These are phyloP conservation scores for Troides helena DNA, from an alignment of 2,888 invertebrate genomes.

Conservation along the genomic window DNA sequence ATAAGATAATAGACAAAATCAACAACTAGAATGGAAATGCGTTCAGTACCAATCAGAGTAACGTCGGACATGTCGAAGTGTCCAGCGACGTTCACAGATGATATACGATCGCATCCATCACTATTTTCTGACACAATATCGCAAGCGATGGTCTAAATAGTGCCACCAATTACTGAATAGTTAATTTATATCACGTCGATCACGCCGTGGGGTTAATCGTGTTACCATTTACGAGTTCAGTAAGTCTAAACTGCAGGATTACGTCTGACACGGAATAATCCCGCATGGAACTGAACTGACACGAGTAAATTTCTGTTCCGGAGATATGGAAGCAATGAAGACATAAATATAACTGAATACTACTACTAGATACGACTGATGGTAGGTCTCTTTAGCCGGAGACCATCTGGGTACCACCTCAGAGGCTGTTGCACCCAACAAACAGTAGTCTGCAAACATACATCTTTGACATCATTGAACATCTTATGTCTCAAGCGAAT, in stretches of 20 bases:
- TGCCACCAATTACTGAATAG: background rate
- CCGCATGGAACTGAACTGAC: background rate
- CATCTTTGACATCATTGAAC: too few relatives aligned
- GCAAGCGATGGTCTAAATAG: background rate
- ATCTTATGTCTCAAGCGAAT: too few relatives aligned
- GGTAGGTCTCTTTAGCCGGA: too few relatives aligned
- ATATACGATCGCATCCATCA: background rate
- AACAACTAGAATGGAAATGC: background rate
- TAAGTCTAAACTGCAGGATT: background rate
- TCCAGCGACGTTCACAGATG: background rate
- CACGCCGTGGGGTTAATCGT: background rate
- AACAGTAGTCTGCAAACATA: too few relatives aligned
- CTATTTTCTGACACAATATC: background rate
- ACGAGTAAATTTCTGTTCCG: too few relatives aligned
- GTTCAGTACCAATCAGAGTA: background rate
- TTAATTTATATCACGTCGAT: background rate
- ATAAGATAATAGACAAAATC: too few relatives aligned
- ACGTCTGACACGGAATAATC: background rate
- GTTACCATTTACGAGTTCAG: background rate
- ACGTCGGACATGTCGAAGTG: background rate
- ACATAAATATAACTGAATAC: too few relatives aligned
- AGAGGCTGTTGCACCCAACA: too few relatives aligned
- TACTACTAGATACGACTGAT: too few relatives aligned
- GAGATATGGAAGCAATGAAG: too few relatives aligned
- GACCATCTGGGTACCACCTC: too few relatives aligned